Base-by-base conservation (phyloP, 2,797 vertebrate genomes). In the Malurus leucopterus region DNA sequence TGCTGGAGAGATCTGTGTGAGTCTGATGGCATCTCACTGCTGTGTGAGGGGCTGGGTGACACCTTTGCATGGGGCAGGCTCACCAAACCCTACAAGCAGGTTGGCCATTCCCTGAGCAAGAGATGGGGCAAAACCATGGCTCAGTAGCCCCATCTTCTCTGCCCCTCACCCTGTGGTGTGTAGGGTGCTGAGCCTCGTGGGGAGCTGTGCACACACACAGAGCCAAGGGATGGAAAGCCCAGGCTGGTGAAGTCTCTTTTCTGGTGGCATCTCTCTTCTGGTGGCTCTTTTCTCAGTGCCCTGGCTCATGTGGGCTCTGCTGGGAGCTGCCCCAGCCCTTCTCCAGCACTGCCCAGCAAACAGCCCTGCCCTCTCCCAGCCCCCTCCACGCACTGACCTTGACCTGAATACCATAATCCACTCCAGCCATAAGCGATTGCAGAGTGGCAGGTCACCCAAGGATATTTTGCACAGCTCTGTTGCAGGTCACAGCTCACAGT, bases 341-440 rank as follows among this genome's bases (percentile, higher is more conserved):
- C 18, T 13, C 0, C 2, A 32, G 21, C 2, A 6, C 6, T 3
- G 5, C 54, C 24, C 36, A 70, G 77, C 21, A 67, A 82, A 81
- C 40, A 89, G 49, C 55, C 49, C 50, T 51, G 63, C 30, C 69
- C 55, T 77, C 29, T 50, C 54, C 63, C 62, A 77, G 8, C 16
- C 57, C 79, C 36, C 67, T 75, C n/a, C 3, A 2, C 0, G 0
- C 11, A 1, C 49, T 47, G 85, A 92, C 94, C 92, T 93, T 94
- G 94, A 63, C 89, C 93, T 51, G 30, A 92, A 78, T 92, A 63
- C 40, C 54, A 76, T 95, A 89, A 95, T 91, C 94, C 67, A 61
- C 79, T 75, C 54, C 67, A 87, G 73, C 88, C 57, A 68, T 6
- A 76, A 89, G 85, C 82, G 84, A 86, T 67, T 21, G 27, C 67